A percentile compares a stretch with the other conserved stretches of the same genome.
Conservation (phyloP, 2,888 invertebrate genomes). For the Cyclophora albipunctata region DNA sequence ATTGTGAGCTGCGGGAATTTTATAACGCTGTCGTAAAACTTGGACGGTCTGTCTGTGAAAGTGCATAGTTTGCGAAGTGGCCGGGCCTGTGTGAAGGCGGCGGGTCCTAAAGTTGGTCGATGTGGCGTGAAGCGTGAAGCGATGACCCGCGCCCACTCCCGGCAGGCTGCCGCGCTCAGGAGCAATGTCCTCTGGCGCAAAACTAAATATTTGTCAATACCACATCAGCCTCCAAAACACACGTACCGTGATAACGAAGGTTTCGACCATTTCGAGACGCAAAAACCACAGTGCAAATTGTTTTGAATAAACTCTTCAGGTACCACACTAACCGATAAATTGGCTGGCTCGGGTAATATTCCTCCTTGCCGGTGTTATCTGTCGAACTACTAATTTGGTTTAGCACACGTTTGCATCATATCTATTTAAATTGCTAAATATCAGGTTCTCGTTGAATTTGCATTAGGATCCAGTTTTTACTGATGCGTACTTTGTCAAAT, state of each 20-base stretch:
- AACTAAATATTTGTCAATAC: conserved; percentile 6
- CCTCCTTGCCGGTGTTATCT: no score
- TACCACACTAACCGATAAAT: no score
- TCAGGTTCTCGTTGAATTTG: conserved; percentile 19
- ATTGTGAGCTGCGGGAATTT: neutral
- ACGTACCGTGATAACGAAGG: no score
- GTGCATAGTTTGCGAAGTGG: no score
- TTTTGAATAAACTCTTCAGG: no score
- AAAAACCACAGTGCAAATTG: no score
- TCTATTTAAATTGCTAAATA: conserved; percentile 23
- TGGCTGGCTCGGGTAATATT: no score
- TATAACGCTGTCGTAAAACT: neutral
- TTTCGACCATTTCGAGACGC: no score
- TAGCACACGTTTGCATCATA: conserved; percentile 20
- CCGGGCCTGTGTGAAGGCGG: no score
- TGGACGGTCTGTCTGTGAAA: no score
- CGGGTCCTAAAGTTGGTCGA: neutral
- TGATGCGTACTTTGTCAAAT: conserved; percentile 3
- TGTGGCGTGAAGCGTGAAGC: conserved; percentile 1
- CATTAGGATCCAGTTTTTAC: conserved; percentile 21
- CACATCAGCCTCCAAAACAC: no score
- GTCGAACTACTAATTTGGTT: conserved; percentile 8
- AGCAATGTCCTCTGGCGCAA: conserved; percentile 20
- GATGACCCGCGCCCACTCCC: conserved; percentile 19
- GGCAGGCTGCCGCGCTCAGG: conserved; percentile 7